A percentile compares a stretch with the other conserved stretches of the same genome.
Evolutionary conservation across 1,140 invertebrate genomes (phyloP).

Genomic region (Heliconius melpomene): DNA sequence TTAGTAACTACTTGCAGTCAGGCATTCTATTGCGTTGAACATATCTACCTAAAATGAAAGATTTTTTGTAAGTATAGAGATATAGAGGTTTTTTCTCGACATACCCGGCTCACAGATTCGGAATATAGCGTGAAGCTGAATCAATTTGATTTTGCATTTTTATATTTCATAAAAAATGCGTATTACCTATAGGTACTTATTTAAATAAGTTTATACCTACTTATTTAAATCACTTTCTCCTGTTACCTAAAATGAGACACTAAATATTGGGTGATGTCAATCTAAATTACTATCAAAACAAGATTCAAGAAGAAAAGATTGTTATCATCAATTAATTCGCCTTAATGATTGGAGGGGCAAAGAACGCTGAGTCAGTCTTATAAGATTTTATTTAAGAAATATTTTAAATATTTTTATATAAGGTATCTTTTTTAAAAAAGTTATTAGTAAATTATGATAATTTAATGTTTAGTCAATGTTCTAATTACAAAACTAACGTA

Average conservation of each 20-base stretch:
- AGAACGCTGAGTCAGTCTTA: background rate
- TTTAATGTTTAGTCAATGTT: too few relatives aligned
- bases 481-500: too few relatives aligned
- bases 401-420: background rate
- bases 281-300: constrained; percentile 4
- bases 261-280: background rate
- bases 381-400: background rate
- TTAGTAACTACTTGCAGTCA: background rate
- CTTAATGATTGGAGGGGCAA: background rate
- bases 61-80: background rate
- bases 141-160: too few relatives aligned
- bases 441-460: too few relatives aligned
- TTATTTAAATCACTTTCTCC: too few relatives aligned
- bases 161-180: background rate
- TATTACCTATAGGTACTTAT: too few relatives aligned
- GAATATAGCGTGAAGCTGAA: too few relatives aligned
- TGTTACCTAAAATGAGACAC: too few relatives aligned
- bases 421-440: too few relatives aligned
- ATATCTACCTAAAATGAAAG: background rate
- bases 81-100: too few relatives aligned
- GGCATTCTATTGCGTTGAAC: background rate
- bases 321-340: background rate
- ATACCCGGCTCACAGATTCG: too few relatives aligned
- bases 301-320: background rate
- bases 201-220: too few relatives aligned